phyloP scores from a whole-genome alignment of 1,140 invertebrate genomes.

The Globodera ellingtonae region DNA sequence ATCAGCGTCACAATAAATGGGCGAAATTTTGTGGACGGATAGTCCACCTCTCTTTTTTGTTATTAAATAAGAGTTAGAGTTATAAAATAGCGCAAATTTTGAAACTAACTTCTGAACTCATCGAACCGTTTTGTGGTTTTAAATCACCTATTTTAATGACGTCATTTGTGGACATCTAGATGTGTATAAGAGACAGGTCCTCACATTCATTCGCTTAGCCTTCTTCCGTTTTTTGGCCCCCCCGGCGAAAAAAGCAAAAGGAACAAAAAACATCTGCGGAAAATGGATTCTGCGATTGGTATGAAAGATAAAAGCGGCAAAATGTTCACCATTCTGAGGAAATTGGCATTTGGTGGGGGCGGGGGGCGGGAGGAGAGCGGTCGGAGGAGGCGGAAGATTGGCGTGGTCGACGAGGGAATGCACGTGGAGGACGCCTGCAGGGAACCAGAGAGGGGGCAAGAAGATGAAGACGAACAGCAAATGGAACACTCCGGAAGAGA shows the following conservation, averaged over 20 bases:
- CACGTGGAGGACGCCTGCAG: background rate
- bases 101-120: too few relatives aligned
- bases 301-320: background rate
- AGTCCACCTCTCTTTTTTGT: background rate
- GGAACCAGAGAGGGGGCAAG: background rate
- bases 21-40: background rate
- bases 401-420: background rate
- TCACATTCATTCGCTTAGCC: background rate
- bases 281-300: background rate
- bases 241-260: background rate
- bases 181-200: too few relatives aligned
- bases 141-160: too few relatives aligned
- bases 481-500: background rate
- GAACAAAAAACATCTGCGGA: background rate
- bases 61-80: background rate
- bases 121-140: too few relatives aligned
- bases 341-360: background rate
- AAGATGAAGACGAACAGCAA: background rate
- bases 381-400: background rate
- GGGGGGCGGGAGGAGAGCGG: background rate
- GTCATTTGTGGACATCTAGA: too few relatives aligned
- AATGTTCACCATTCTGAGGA: background rate
- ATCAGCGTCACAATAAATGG: background rate
- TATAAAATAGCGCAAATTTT: too few relatives aligned
- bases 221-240: background rate